Evolutionary conservation across 2,113 vertebrate genomes (phyloP), one percentile per base, ranked within the genome.

Genomic region (Coptodon bakossiorum): DNA sequence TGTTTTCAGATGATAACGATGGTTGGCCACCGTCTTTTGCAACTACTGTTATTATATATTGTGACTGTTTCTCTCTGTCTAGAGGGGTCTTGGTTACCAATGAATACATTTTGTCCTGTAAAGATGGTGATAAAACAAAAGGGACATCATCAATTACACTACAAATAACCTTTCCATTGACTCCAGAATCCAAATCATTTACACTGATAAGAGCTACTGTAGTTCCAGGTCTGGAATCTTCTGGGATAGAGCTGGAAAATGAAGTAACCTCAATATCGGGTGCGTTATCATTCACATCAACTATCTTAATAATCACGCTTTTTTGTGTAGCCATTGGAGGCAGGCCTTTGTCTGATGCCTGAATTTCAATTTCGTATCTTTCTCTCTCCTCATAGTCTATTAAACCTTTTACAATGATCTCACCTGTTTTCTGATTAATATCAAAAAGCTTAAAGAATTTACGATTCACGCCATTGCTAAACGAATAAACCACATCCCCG

Each of bases 321-420:
- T 92, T 93, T 29, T 93, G 14, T 36, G 88, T 85, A 0, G 68
- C 10, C 0, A 92, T 31, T 7, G 90, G 92, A 66, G 56, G 78
- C 0, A 63, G 1, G 9, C 87, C 91, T 88, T 93, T 95, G 22
- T 96, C 96, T 5, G 94, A 93, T 9, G 95, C 95, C 3, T 94
- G 84, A 8, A 96, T 93, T 66, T 96, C 94, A 29, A 96, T 90
- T 43, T 95, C 91, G 87, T 93, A 96, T 17, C 11, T 86, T 1
- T 95, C 81, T 2, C 78, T 92, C 3, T 89, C 52, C 29, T 96
- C 96, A 79, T 89, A 95, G 34, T 96, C 91, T 59, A 96, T 85
- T 3, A 27, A 4, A 0, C 90, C 91, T 56, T 87, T 95, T 0
- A 96, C 94, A 31, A 3, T 73, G 1, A 96, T 92, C 1, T 95